phyloP scores from a whole-genome alignment of 2,888 invertebrate species.

The Crossocerus cetratus region DNA sequence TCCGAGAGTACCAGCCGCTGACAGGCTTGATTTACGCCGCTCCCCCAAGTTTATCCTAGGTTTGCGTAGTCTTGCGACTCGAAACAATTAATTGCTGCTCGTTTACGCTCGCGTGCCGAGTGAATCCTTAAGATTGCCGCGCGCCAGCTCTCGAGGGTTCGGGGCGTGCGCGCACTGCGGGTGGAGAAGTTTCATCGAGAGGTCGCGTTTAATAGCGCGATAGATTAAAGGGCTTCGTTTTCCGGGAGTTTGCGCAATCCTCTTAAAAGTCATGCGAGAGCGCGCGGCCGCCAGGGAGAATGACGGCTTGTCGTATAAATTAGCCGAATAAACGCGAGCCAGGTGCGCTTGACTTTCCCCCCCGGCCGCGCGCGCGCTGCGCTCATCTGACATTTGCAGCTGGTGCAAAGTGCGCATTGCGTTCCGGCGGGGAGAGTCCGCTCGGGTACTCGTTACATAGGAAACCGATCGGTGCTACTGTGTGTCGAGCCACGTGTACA shows the following conservation, averaged over 20 bases:
- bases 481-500: too few relatives aligned
- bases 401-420: conserved; percentile 45
- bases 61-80: neutral
- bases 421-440: conserved; percentile 29
- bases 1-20: too few relatives aligned
- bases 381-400: conserved; percentile 58
- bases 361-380: conserved; percentile 29
- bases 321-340: conserved; percentile 56
- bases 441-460: conserved; percentile 29
- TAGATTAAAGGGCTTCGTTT: neutral
- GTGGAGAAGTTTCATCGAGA: neutral
- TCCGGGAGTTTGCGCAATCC: neutral
- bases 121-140: neutral
- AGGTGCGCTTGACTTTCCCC: conserved; percentile 57
- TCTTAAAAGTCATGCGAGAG: conserved; percentile 18
- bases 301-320: conserved; percentile 58
- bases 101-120: neutral
- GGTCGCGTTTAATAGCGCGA: neutral
- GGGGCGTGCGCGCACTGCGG: neutral
- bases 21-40: too few relatives aligned
- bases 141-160: neutral
- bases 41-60: too few relatives aligned
- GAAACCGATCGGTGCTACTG: conserved; percentile 29
- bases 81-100: neutral
- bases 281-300: conserved; percentile 32